Evolutionary conservation across 2,888 invertebrate species (phyloP).

Genomic region (Notocelia uddmanniana): DNA sequence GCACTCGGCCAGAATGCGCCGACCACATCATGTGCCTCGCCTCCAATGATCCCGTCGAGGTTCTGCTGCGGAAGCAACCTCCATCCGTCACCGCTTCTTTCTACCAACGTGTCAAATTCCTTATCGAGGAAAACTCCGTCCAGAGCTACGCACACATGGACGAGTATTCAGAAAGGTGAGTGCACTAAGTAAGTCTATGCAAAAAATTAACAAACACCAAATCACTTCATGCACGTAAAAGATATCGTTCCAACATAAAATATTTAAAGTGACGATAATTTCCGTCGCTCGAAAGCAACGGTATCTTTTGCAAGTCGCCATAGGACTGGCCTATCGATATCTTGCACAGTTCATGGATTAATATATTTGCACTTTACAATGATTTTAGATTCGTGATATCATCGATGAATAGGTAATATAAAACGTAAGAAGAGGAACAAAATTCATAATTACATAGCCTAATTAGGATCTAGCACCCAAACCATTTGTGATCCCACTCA

Average conservation of each 20-base stretch:
- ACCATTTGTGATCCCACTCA: conserved; percentile 78
- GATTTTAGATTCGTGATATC: conserved; percentile 79
- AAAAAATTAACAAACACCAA: conserved; percentile 71
- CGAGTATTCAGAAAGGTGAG: conserved; percentile 99
- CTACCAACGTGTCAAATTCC: conserved; percentile 98
- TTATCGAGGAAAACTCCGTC: conserved; percentile 99
- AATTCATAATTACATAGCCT: conserved; percentile 72
- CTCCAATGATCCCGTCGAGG: conserved; percentile 98
- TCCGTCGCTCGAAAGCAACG: conserved; percentile 53
- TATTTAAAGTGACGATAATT: not conserved
- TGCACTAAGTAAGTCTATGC: conserved; percentile 62
- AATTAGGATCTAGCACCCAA: conserved; percentile 79
- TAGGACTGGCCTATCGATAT: conserved; percentile 72
- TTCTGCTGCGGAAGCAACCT: conserved; percentile 97
- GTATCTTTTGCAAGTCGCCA: conserved; percentile 75
- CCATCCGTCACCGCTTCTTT: conserved; percentile 98
- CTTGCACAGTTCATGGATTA: conserved; percentile 77
- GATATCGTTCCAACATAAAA: conserved; percentile 64
- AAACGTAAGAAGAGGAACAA: conserved; percentile 73
- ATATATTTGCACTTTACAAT: conserved; percentile 79
- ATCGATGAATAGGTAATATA: conserved; percentile 75
- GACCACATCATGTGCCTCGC: conserved; percentile 98
- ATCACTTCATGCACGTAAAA: conserved; percentile 76
- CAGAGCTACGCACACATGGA: conserved; percentile 99
- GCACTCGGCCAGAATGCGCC: conserved; percentile 93